Percentiles rank a stretch among this genome's conserved stretches.
Conservation (phyloP, 2,888 invertebrate species). For the Phaonia tiefii region DNA sequence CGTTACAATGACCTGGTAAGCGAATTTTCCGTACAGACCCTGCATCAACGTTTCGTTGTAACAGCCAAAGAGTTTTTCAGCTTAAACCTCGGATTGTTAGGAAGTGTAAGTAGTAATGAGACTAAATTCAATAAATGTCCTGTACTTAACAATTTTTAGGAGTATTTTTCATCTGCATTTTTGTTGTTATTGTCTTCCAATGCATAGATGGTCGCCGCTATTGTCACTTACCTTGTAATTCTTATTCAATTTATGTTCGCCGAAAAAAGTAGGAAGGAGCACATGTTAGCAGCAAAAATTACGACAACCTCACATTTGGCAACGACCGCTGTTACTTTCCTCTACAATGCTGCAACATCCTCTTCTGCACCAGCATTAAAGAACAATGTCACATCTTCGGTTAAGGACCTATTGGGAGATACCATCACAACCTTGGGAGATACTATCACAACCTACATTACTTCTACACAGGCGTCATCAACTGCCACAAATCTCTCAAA, state of each 20-base stretch:
- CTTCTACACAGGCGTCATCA: too few relatives aligned
- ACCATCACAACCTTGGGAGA: too few relatives aligned
- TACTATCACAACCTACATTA: too few relatives aligned
- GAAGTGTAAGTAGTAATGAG: slow-evolving; percentile 73
- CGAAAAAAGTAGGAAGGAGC: slow-evolving; percentile 71
- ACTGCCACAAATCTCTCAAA: too few relatives aligned
- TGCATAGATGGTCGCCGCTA: slow-evolving; percentile 79
- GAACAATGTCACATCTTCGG: too few relatives aligned
- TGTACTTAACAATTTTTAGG: neutral
- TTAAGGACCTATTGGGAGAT: too few relatives aligned
- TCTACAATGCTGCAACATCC: too few relatives aligned
- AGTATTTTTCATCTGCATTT: slow-evolving; percentile 11
- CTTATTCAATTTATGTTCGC: slow-evolving; percentile 79
- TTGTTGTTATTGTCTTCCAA: slow-evolving; percentile 19
- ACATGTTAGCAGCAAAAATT: too few relatives aligned
- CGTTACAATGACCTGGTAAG: slow-evolving; percentile 77
- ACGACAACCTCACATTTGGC: too few relatives aligned
- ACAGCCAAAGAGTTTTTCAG: slow-evolving; percentile 79
- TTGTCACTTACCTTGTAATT: slow-evolving; percentile 77
- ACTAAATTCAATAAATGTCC: neutral
- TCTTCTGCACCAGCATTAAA: too few relatives aligned
- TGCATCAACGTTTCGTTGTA: slow-evolving; percentile 78
- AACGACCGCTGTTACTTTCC: neutral
- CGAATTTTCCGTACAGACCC: slow-evolving; percentile 78
- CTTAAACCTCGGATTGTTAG: slow-evolving; percentile 77